Conservation (phyloP, 1,140 invertebrate genomes). For the Drosophila santomea region DNA sequence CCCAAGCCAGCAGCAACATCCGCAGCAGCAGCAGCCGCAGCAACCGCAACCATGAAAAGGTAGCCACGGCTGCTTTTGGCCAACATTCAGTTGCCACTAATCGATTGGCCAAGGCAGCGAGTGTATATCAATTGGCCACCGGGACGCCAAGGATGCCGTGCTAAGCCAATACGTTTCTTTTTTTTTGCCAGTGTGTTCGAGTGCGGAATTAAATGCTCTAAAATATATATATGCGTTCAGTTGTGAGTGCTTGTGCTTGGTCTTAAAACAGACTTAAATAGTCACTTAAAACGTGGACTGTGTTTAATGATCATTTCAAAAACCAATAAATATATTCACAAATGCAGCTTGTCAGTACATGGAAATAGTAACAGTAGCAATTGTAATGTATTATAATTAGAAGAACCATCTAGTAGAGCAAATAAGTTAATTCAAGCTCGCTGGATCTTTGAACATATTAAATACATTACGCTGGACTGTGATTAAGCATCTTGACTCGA, state of each 20-base stretch:
- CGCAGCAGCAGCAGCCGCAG: constrained; percentile 27
- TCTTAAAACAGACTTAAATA: background rate
- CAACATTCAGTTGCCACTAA: constrained; percentile 63
- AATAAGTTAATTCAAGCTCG: too few species aligned
- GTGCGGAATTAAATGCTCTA: constrained; percentile 9
- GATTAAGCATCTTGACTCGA: too few species aligned
- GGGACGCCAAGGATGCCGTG: constrained; percentile 17
- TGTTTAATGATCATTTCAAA: background rate
- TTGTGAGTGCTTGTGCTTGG: constrained; percentile 31
- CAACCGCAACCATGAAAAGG: constrained; percentile 78
- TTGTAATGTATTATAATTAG: too few species aligned
- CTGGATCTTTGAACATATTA: too few species aligned
- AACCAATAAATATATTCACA: background rate
- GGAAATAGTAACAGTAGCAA: background rate
- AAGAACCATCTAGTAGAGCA: too few species aligned
- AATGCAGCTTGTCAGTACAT: background rate
- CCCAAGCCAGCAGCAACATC: constrained; percentile 30
- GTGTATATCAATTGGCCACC: constrained; percentile 21
- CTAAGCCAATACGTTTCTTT: background rate
- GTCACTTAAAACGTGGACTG: background rate
- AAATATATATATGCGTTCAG: background rate
- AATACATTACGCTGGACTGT: too few species aligned
- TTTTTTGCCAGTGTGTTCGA: constrained; percentile 27
- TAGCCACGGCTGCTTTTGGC: constrained; percentile 52
- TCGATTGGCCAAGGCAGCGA: constrained; percentile 71